Base-by-base conservation (phyloP, 1,140 invertebrate species). In the Nephotettix cincticeps region DNA sequence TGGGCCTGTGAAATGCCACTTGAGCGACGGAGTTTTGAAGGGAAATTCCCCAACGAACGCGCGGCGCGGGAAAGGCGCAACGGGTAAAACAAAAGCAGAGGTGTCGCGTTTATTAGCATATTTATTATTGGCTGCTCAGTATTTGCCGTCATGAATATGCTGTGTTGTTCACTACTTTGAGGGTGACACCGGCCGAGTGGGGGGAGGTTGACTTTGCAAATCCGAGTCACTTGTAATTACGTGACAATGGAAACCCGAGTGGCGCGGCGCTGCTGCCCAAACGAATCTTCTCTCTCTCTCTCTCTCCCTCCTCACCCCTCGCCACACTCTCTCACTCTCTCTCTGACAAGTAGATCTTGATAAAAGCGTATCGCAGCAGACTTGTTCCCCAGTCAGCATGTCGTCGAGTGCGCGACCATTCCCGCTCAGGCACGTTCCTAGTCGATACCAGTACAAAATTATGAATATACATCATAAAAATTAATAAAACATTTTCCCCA, bases 111-210 rank as follows among this genome's bases (percentile, higher is more conserved):
- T 51, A 51, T 51, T 51, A 19, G 47, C 47, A 51, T 51, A 21
- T 51, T 51, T 51, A 51, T 51, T 51, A 51, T 51, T 51, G 47
- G 47, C 47, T 51, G 47, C 47, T 51, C 47, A 51, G 47, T 51
- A 51, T 51, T 51, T 51, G 47, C 47, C 47, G 47, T 51, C 47
- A 51, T 51, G 47, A 51, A 51, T 51, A 51, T 51, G 47, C 47
- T 51, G 47, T 51, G 47, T 51, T 9, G 47, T 51, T 51, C 47
- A 51, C 47, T 51, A 51, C 47, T 51, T 51, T 51, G 47, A 51
- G 47, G 47, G 47, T 51, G 47, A 51, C 47, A 51, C 47, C 3
- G 47, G 47, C 6, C 6, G n/a, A 6, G 17, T 3, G 47, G 47
- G 47, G 47, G 17, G 47, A n/a, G 17, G 47, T 51, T 51, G 47